These are phyloP conservation scores for Maniola jurtina DNA, from an alignment of 1,140 invertebrate species.

Conservation along the genomic window DNA sequence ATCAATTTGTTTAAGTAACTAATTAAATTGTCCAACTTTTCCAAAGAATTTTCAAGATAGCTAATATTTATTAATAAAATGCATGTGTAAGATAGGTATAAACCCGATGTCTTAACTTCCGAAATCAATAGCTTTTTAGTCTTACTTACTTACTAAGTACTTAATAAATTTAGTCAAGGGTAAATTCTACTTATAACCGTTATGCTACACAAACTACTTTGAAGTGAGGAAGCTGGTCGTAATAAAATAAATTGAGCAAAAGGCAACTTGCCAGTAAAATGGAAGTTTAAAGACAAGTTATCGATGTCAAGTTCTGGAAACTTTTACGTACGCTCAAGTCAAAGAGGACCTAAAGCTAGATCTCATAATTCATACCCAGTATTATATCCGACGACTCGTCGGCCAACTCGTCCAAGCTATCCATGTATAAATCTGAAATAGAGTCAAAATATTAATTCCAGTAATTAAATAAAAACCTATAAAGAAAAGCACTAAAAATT, in stretches of 20 bases:
- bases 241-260: constrained; percentile 13
- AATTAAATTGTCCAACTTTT: too few relatives aligned
- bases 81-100: too few relatives aligned
- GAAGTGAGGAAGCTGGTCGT: not conserved
- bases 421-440: constrained; percentile 66
- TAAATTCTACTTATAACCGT: not conserved
- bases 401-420: constrained; percentile 63
- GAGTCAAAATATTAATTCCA: not conserved
- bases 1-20: too few relatives aligned
- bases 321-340: constrained; percentile 1
- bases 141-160: too few relatives aligned
- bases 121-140: too few relatives aligned
- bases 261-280: constrained; percentile 9
- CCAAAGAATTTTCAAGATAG: too few relatives aligned
- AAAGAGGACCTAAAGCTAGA: not conserved
- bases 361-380: constrained; percentile 41
- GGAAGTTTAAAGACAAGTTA: constrained; percentile 4
- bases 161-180: too few relatives aligned
- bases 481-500: too few relatives aligned
- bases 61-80: too few relatives aligned
- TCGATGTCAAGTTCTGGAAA: constrained; percentile 1
- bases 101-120: too few relatives aligned
- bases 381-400: constrained; percentile 67
- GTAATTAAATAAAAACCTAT: too few relatives aligned
- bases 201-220: not conserved